phyloP scores from a whole-genome alignment of 1,140 invertebrate species.

The Drosophila bifasciata region DNA sequence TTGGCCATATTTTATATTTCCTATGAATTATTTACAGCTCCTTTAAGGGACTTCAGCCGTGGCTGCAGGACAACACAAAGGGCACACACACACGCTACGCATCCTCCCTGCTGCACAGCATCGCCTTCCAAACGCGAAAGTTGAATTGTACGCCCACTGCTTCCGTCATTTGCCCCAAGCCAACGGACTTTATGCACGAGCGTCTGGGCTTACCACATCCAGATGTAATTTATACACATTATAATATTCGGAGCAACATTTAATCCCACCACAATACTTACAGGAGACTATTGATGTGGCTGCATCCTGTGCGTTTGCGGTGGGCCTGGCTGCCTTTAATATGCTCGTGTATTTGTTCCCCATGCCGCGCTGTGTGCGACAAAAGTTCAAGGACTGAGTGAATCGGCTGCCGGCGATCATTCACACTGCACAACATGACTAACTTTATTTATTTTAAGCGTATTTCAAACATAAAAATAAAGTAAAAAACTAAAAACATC shows the following conservation, averaged over 20 bases:
- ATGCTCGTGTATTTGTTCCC: conserved; percentile 94
- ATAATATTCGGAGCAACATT: conserved; percentile 7
- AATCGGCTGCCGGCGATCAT: no score
- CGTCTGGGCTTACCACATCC: conserved; percentile 83
- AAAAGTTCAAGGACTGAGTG: conserved; percentile 93
- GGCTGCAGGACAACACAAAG: conserved; percentile 92
- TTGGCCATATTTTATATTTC: conserved; percentile 29
- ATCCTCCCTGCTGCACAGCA: conserved; percentile 88
- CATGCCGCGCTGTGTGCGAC: conserved; percentile 92
- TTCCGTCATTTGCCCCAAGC: conserved; percentile 79
- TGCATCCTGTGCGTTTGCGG: conserved; percentile 92
- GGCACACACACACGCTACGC: conserved; percentile 91
- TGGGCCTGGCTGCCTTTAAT: conserved; percentile 92
- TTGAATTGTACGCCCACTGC: conserved; percentile 77
- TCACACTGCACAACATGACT: conserved; percentile 1
- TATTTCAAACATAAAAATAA: conserved; percentile 35
- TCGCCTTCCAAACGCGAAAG: conserved; percentile 86
- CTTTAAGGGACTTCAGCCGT: conserved; percentile 90
- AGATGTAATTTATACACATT: conserved; percentile 79
- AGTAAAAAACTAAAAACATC: background rate
- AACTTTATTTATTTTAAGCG: conserved; percentile 11
- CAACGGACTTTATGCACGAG: conserved; percentile 79
- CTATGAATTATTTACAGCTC: conserved; percentile 84
- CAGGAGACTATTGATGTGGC: conserved; percentile 87
- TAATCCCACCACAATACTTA: background rate